These are phyloP conservation scores for Triplophysa siluroides DNA, from an alignment of 2,113 vertebrate genomes.

Conservation along the genomic window DNA sequence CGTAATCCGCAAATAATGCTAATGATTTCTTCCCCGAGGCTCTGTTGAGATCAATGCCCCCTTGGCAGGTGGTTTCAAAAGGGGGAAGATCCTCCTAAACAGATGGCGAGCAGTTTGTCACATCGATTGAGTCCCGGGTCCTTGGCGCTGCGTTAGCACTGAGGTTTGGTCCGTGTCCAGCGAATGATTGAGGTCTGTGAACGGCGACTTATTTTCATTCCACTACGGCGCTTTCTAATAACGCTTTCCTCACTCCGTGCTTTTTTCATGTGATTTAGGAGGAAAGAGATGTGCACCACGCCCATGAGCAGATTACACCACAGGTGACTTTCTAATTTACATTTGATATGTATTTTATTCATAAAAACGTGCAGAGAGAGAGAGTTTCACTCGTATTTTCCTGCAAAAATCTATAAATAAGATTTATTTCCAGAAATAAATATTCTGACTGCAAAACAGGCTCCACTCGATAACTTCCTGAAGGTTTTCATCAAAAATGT, in stretches of 20 bases:
- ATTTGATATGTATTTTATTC: slow-evolving; percentile 42
- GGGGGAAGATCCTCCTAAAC: slow-evolving; percentile 36
- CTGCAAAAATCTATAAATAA: background rate
- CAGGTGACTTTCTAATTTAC: slow-evolving; percentile 23
- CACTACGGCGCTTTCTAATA: slow-evolving; percentile 16
- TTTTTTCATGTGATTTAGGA: slow-evolving; percentile 26
- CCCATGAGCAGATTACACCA: slow-evolving; percentile 31
- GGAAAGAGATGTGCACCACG: slow-evolving; percentile 29
- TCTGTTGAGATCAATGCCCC: slow-evolving; percentile 41
- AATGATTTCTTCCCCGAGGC: slow-evolving; percentile 22
- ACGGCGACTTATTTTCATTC: slow-evolving; percentile 38
- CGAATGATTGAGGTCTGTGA: slow-evolving; percentile 29
- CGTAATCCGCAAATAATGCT: slow-evolving; percentile 4
- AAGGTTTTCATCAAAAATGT: slow-evolving; percentile 30
- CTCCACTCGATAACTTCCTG: background rate
- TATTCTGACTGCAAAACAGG: background rate
- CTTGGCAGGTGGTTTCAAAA: slow-evolving; percentile 35
- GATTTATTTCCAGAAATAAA: slow-evolving; percentile 15
- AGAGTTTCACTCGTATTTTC: background rate
- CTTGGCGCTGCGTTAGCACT: background rate
- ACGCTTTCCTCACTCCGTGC: background rate
- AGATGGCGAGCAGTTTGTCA: slow-evolving; percentile 53
- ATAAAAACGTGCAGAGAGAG: background rate
- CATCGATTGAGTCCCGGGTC: slow-evolving; percentile 46
- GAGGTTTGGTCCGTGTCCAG: slow-evolving; percentile 38